A percentile compares a stretch with the other conserved stretches of the same genome.
Conservation (phyloP, 2,113 vertebrate genomes). For the Caretta caretta region DNA sequence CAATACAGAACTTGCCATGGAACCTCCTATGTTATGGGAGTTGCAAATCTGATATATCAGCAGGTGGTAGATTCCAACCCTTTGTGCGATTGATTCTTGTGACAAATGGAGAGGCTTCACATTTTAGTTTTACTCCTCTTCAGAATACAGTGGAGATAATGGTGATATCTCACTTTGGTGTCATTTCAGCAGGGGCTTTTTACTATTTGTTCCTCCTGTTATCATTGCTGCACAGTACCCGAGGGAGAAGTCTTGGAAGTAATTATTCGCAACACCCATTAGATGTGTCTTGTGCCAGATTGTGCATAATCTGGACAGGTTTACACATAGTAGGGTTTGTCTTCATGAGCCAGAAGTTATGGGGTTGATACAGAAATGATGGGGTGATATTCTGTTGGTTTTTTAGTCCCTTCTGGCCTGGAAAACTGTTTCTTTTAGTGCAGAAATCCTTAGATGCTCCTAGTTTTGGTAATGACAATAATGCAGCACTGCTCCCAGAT, state of each 20-base stretch:
- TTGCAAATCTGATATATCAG: not conserved
- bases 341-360: not conserved
- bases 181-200: not conserved
- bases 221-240: not conserved
- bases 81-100: not conserved
- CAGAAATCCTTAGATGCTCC: not conserved
- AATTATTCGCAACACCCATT: not conserved
- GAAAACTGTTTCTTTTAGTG: not conserved
- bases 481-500: not conserved
- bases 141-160: not conserved
- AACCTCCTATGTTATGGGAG: not conserved
- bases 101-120: not conserved
- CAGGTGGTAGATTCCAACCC: not conserved
- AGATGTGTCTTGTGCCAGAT: not conserved
- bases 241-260: not conserved
- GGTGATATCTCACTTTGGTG: not conserved
- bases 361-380: not conserved
- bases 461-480: not conserved
- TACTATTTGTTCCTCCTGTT: not conserved
- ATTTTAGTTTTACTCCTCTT: not conserved
- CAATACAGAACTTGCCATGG: not conserved
- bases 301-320: not conserved
- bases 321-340: not conserved
- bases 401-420: not conserved
- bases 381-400: not conserved